Evolutionary conservation across 2,113 vertebrate species (phyloP), one percentile per base, ranked within the genome.

Genomic region (Gadus macrocephalus): DNA sequence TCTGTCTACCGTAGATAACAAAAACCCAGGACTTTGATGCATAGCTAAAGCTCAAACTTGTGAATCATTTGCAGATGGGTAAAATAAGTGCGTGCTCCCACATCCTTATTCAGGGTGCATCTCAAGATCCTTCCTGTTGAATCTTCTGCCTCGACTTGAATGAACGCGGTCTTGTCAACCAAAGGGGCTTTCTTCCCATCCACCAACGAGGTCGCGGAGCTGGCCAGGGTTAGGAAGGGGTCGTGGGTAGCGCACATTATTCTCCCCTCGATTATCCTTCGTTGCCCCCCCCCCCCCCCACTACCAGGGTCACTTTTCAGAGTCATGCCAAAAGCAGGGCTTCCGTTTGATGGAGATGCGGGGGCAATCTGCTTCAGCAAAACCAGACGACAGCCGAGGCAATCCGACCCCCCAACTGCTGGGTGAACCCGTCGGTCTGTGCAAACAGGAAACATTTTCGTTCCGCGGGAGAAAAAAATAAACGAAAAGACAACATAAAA

Each of bases 331-430:
- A 88, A 88, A 79, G 17, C 80, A 72, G 76, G 68, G 78, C 82
- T 83, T 85, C 80, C 15, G 73, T 90, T 86, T 86, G 83, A 88
- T 83, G 85, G 87, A 81, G 82, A 85, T 58, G n/a, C 77, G 76
- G 78, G 85, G 85, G 76, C 83, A 86, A 85, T 87, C 86, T 86
- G 81, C 88, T 84, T 87, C 85, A 89, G 72, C 81, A 86, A 81
- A 88, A 86, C 87, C 87, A 89, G 87, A 88, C 89, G 79, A 81
- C 15, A 73, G 64, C 79, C 60, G 4, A 66, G 85, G 87, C 84
- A 88, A 88, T 79, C 78, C 68, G 77, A 87, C 82, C 83, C 79
- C 67, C 42, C 82, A 85, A 86, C 87, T 89, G 73, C 74, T 87
- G 7, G 6, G 74, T 89, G 89, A 90, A 88, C 89, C 84, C 87